These are phyloP conservation scores for Nematostella vectensis DNA, from an alignment of 92 coral and sea anemone genomes.

Conservation along the genomic window DNA sequence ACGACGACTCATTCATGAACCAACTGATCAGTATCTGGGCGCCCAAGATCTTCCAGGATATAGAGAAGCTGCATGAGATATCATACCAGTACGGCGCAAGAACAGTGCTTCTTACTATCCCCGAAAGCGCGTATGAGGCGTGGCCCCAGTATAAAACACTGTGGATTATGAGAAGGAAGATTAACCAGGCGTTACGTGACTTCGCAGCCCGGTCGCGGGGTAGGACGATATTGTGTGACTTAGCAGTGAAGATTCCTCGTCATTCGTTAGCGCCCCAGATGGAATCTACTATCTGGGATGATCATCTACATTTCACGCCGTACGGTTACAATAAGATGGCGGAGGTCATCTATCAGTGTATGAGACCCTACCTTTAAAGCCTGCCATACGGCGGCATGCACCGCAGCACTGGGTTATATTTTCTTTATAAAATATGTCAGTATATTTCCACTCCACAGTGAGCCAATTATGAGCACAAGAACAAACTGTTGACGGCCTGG, in stretches of 20 bases:
- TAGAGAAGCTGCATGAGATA: conserved; percentile 64
- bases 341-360: conserved; percentile 70
- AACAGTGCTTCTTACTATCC: conserved; percentile 84
- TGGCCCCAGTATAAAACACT: conserved; percentile 85
- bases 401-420: too few relatives aligned
- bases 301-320: conserved; percentile 84
- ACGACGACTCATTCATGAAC: conserved; percentile 90
- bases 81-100: conserved; percentile 84
- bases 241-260: conserved; percentile 75
- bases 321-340: conserved; percentile 91
- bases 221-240: conserved; percentile 76
- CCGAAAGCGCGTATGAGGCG: conserved; percentile 94
- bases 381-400: too few relatives aligned
- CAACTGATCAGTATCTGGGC: conserved; percentile 85
- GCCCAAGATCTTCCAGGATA: conserved; percentile 85
- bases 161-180: conserved; percentile 78
- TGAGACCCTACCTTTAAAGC: conserved; percentile 66
- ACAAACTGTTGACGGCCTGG: too few relatives aligned
- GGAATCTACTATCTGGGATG: conserved; percentile 77
- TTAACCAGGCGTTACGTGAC: conserved; percentile 69
- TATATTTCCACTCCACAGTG: too few relatives aligned
- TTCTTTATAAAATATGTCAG: too few relatives aligned
- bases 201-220: conserved; percentile 80
- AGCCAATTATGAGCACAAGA: too few relatives aligned
- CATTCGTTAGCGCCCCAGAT: conserved; percentile 66